phyloP scores from a whole-genome alignment of 2,888 invertebrate species.

The Lissocephala sabroskyi region DNA sequence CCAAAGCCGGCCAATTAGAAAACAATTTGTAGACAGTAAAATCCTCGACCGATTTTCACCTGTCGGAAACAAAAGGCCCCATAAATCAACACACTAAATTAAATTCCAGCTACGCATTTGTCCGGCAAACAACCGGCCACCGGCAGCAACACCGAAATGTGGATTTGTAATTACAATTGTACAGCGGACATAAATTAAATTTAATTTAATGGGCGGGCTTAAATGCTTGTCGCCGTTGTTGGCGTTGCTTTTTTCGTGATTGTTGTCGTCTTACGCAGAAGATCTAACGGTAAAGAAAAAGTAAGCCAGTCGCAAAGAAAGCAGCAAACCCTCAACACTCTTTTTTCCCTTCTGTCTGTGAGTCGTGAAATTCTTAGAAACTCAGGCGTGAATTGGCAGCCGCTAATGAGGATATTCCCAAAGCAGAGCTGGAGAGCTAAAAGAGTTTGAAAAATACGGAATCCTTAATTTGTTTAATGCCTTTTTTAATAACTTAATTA shows the following conservation, averaged over 20 bases:
- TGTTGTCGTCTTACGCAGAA: constrained; percentile 10
- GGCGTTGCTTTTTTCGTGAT: not conserved
- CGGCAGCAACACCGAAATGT: constrained; percentile 1
- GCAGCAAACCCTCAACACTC: no score
- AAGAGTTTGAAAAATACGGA: no score
- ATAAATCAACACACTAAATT: constrained; percentile 39
- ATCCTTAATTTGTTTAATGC: no score
- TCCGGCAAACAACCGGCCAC: constrained; percentile 16
- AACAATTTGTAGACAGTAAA: no score
- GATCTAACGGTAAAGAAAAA: constrained; percentile 48
- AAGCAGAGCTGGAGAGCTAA: no score
- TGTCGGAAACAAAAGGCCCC: constrained; percentile 35
- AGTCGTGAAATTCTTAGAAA: no score
- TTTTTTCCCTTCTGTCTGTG: no score
- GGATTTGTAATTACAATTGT: constrained; percentile 40
- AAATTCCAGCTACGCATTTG: not conserved
- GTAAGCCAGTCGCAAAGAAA: constrained; percentile 9
- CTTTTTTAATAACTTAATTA: no score
- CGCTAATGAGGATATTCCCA: no score
- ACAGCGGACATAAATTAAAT: constrained; percentile 47
- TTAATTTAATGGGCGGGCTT: constrained; percentile 46
- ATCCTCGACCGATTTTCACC: no score
- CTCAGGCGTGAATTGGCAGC: no score
- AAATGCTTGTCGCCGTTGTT: constrained; percentile 21
- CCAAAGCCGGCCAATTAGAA: not conserved